Conservation (phyloP, 2,888 invertebrate species). For the Hesperia comma region DNA sequence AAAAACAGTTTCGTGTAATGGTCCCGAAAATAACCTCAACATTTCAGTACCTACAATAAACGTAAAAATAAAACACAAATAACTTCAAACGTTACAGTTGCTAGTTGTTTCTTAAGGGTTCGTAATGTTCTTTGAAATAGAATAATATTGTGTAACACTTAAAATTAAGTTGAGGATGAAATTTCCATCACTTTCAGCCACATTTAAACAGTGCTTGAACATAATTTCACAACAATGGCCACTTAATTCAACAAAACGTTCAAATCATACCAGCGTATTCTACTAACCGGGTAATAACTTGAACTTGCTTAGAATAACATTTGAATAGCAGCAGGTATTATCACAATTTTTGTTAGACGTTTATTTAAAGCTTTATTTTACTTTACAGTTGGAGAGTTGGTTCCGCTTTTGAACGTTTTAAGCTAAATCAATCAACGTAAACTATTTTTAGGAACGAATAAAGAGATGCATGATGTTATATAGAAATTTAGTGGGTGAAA, state of each 20-base stretch:
- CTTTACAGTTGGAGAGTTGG: no score
- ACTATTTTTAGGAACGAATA: no score
- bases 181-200: conserved; percentile 14
- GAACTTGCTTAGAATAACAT: conserved; percentile 45
- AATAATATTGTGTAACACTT: conserved; percentile 7
- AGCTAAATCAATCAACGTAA: no score
- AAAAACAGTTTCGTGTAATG: no score
- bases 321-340: conserved; percentile 40
- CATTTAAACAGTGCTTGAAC: conserved; percentile 29
- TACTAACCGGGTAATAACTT: conserved; percentile 46
- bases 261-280: conserved; percentile 40
- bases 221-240: conserved; percentile 27
- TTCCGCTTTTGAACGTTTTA: no score
- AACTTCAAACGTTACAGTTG: background rate
- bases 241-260: conserved; percentile 27
- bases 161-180: conserved; percentile 14
- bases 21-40: no score
- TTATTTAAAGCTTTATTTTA: background rate
- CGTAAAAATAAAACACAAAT: background rate
- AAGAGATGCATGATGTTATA: no score
- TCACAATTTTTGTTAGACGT: background rate
- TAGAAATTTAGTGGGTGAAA: no score
- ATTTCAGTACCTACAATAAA: no score
- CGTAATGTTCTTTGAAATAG: background rate
- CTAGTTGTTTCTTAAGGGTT: background rate